Evolutionary conservation across 1,140 invertebrate genomes (phyloP).

Genomic region (Drosophila prosaltans): DNA sequence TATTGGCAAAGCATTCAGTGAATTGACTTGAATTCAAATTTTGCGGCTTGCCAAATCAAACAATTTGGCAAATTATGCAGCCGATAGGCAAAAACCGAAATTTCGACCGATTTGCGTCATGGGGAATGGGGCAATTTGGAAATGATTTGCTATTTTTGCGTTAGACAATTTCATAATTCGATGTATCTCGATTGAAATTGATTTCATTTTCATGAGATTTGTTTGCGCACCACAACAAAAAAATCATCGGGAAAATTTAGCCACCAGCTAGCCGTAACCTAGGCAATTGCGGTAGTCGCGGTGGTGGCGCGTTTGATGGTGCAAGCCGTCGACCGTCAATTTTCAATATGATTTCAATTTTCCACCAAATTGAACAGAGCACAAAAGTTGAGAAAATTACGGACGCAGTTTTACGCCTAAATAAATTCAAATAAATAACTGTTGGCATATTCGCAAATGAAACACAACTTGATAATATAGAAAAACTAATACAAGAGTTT

Average conservation of each 20-base stretch:
- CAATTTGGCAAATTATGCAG: conserved; percentile 50
- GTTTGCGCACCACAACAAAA: conserved; percentile 18
- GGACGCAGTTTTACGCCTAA: conserved; percentile 57
- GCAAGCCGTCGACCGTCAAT: conserved; percentile 42
- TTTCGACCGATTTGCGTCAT: not conserved
- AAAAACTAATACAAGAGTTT: conserved; percentile 22
- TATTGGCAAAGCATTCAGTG: conserved; percentile 10
- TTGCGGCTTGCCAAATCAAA: conserved; percentile 40
- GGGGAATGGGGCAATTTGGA: not conserved
- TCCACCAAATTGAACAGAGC: conserved; percentile 62
- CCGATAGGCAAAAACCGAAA: conserved; percentile 17
- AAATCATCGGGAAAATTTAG: conserved; percentile 11
- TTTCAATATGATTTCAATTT: conserved; percentile 68
- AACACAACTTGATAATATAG: conserved; percentile 30
- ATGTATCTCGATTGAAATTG: conserved; percentile 48
- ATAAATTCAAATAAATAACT: conserved; percentile 64
- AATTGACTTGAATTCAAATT: conserved; percentile 45
- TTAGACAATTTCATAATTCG: conserved; percentile 21
- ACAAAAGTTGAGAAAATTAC: conserved; percentile 62
- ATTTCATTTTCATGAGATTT: conserved; percentile 49
- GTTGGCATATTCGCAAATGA: conserved; percentile 22
- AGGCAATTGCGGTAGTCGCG: conserved; percentile 26
- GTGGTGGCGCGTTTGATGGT: not conserved
- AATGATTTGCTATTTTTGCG: conserved; percentile 44
- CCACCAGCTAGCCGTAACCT: not conserved